These are phyloP conservation scores for Polydesmus complanatus DNA, from an alignment of 2,888 invertebrate genomes.

Conservation along the genomic window DNA sequence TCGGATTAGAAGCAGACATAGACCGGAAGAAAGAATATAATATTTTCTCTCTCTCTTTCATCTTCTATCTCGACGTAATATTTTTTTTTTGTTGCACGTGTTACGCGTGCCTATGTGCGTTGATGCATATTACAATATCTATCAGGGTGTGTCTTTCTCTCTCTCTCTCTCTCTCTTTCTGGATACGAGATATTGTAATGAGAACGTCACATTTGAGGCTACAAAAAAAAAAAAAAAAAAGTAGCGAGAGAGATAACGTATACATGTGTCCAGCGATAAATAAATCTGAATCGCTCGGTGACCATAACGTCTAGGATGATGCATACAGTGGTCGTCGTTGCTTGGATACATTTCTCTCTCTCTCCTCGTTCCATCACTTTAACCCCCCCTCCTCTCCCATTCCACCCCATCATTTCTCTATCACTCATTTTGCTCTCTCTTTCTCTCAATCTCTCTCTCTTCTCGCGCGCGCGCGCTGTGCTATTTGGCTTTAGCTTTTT, in stretches of 20 bases:
- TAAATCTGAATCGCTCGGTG: constrained; percentile 9
- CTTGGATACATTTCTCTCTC: constrained; percentile 4
- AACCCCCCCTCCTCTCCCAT: not conserved
- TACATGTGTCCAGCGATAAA: constrained; percentile 11
- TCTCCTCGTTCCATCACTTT: not conserved
- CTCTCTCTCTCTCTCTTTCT: too few relatives aligned
- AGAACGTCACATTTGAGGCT: not conserved
- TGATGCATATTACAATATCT: too few relatives aligned
- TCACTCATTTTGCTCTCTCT: not conserved
- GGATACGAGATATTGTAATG: not conserved
- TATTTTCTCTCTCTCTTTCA: too few relatives aligned
- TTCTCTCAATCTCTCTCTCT: not conserved
- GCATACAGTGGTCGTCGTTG: not conserved
- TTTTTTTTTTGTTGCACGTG: too few relatives aligned
- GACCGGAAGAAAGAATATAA: too few relatives aligned
- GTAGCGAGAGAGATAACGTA: not conserved
- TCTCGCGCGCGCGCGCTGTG: too few relatives aligned
- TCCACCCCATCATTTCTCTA: not conserved
- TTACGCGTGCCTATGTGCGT: too few relatives aligned
- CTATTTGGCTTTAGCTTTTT: not conserved
- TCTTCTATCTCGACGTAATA: too few relatives aligned
- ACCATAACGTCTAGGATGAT: not conserved
- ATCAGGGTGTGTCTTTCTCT: too few relatives aligned
- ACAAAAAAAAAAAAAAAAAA: too few relatives aligned
- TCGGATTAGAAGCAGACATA: too few relatives aligned